Conservation (phyloP, 2,888 invertebrate genomes). For the Choristoneura rosaceana region DNA sequence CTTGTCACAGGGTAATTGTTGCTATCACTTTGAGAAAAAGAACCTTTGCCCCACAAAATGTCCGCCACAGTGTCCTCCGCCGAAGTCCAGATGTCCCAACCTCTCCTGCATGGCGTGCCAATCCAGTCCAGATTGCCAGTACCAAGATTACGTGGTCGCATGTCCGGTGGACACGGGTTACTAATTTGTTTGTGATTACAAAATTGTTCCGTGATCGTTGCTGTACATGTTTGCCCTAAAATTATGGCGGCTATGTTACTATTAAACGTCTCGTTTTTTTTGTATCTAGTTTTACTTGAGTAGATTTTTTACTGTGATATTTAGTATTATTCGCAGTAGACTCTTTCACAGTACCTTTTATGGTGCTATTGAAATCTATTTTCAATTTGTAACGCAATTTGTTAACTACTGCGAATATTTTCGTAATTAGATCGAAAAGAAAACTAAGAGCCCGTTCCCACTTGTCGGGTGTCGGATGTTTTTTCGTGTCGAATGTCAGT, state of each 20-base stretch:
- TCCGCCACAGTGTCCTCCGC: not conserved
- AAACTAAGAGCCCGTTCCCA: not conserved
- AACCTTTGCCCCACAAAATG: constrained; percentile 44
- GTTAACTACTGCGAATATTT: no score
- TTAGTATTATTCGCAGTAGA: no score
- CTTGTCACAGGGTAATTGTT: constrained; percentile 69
- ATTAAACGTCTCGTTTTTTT: constrained; percentile 32
- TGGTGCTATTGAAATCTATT: no score
- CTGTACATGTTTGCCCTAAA: constrained; percentile 43
- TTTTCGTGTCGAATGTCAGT: no score
- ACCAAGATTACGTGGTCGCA: constrained; percentile 55
- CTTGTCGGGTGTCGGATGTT: no score
- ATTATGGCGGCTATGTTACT: constrained; percentile 61
- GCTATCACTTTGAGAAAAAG: constrained; percentile 68
- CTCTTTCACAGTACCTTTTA: no score
- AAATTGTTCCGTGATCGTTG: constrained; percentile 37
- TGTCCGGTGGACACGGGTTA: constrained; percentile 51
- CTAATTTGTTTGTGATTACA: constrained; percentile 47
- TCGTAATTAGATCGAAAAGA: not conserved
- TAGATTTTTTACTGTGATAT: not conserved
- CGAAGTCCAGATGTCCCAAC: constrained; percentile 9
- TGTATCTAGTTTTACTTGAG: not conserved
- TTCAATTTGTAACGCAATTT: no score
- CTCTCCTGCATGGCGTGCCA: constrained; percentile 43
- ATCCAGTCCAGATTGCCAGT: constrained; percentile 54